Conservation (phyloP, 1,140 invertebrate species). For the Meloidogyne chitwoodi region DNA sequence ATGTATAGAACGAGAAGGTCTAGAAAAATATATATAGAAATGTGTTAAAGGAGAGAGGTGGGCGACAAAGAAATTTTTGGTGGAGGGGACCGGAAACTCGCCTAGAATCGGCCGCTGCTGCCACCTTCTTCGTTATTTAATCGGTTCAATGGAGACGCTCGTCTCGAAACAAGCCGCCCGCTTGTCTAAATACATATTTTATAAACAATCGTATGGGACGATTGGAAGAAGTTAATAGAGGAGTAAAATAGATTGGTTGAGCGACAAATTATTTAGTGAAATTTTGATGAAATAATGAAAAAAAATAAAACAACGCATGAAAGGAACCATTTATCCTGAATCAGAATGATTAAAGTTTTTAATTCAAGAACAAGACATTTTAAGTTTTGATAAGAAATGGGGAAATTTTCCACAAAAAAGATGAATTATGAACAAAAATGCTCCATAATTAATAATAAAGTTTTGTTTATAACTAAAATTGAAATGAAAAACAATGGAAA, state of each 20-base stretch:
- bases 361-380: too few species aligned
- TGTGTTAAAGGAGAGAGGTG: neutral
- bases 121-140: neutral
- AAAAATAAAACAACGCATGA: neutral
- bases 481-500: neutral
- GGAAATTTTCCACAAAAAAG: too few species aligned
- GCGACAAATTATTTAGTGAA: neutral
- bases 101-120: neutral
- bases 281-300: neutral
- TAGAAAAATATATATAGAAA: neutral
- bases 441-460: too few species aligned
- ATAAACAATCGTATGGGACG: neutral
- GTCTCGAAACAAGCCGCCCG: neutral
- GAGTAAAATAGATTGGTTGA: neutral
- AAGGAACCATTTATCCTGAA: too few species aligned
- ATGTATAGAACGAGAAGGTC: neutral
- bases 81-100: neutral
- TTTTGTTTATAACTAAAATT: neutral
- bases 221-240: neutral
- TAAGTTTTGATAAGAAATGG: too few species aligned
- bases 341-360: too few species aligned
- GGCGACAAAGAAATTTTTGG: neutral
- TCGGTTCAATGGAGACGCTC: neutral
- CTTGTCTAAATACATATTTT: neutral
- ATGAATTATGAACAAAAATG: too few species aligned